Evolutionary conservation across 2,113 vertebrate species (phyloP), one percentile per base, ranked within the genome.

Genomic region (Bubalus kerabau): DNA sequence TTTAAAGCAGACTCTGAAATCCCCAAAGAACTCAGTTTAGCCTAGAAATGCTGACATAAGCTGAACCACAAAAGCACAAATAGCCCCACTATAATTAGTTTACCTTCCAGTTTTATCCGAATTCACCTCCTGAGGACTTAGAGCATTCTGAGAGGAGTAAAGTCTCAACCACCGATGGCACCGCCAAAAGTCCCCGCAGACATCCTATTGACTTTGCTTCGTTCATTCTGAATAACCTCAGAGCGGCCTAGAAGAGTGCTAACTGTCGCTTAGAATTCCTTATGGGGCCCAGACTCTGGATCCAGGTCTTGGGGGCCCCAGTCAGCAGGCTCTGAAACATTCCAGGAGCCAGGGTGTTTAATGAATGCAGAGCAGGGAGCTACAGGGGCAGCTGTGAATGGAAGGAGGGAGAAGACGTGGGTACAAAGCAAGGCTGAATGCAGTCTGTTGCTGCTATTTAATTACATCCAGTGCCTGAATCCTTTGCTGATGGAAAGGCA

Each of bases 21-120:
- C 91, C 87, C 97, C 23, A 24, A 30, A 97, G 88, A 95, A 74
- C 48, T 87, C 81, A 28, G 95, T 97, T 98, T 85, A 64, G 95
- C 82, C 90, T 91, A 83, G 78, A 98, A 98, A 60, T 86, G 62
- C 97, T 97, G 97, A 98, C 96, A 93, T 67, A 97, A 95, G 93
- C 84, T 93, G 85, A 98, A 97, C 0, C 93, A 13, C 89, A 91
- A 82, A 98, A 98, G 94, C 78, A 94, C 97, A 97, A 97, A 87
- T 52, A 92, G 13, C 12, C 0, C 78, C 2, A 3, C 89, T 98
- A 54, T 97, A 98, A 98, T 98, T 97, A 98, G 86, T 97, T 98
- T 98, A 98, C 98, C 90, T 98, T 98, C 98, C 97, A 71, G 46
- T 98, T 98, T 91, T 95, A 98, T 97, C 97, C 82, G 57, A 98